Conservation (phyloP, 2,113 vertebrate species). For the Pygathrix nemaeus region DNA sequence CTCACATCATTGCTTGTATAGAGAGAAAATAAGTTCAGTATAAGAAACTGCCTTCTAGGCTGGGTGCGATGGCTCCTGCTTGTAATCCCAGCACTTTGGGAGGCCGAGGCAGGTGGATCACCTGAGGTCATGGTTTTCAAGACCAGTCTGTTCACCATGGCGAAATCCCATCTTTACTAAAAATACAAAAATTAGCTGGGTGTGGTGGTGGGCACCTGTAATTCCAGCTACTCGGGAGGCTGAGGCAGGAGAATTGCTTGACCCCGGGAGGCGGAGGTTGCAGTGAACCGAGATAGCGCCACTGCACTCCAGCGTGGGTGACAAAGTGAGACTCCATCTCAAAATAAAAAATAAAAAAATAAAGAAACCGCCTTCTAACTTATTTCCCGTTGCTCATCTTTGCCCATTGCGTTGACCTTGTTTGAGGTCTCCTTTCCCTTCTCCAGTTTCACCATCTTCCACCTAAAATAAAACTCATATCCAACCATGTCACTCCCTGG, state of each 20-base stretch:
- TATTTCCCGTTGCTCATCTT: rapidly evolving
- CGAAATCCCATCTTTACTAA: neutral
- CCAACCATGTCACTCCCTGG: neutral
- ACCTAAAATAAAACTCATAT: neutral
- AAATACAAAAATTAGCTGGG: neutral
- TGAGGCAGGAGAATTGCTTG: neutral
- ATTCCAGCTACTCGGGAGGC: neutral
- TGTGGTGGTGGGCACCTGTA: neutral
- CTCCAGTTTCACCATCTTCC: neutral
- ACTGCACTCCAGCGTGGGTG: neutral
- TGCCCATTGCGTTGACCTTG: too few species aligned
- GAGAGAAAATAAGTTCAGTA: neutral
- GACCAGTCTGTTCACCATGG: neutral
- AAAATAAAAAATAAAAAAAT: neutral
- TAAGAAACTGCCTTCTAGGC: rapidly evolving
- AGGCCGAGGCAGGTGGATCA: neutral
- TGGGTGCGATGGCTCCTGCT: neutral
- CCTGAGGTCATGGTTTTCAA: neutral
- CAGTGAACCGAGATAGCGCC: neutral
- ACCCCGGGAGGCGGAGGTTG: neutral
- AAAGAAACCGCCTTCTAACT: neutral
- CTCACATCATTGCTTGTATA: rapidly evolving
- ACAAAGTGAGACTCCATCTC: neutral
- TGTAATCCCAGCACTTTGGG: neutral
- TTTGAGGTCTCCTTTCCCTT: rapidly evolving